Conservation (phyloP, 2,888 invertebrate genomes). For the Lumbricus terrestris region DNA sequence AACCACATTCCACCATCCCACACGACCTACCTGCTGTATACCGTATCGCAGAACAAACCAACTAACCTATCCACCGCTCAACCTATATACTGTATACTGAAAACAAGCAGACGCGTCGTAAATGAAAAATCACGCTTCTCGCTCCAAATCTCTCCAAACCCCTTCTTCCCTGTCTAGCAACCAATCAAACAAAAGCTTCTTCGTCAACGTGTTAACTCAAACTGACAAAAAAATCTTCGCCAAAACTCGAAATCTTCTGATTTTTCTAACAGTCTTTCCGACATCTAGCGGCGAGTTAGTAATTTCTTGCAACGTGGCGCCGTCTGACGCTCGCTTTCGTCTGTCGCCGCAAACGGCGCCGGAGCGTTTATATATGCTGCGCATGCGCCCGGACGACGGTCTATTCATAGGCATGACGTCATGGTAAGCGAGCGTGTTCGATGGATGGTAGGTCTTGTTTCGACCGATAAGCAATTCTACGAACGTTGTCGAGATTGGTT, state of each 20-base stretch:
- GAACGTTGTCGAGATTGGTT: not conserved
- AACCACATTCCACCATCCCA: not conserved
- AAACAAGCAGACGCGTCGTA: not conserved
- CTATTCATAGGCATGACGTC: conserved; percentile 5
- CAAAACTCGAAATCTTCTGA: not conserved
- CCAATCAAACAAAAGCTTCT: not conserved
- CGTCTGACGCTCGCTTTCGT: not conserved
- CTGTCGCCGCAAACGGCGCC: not conserved
- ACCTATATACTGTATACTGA: no score
- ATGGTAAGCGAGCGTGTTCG: not conserved
- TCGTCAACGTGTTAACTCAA: no score
- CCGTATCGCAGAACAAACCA: not conserved
- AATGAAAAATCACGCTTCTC: not conserved
- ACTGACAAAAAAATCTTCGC: not conserved
- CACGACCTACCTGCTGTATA: not conserved
- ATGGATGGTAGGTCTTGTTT: not conserved
- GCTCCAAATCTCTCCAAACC: not conserved
- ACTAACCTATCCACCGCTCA: not conserved
- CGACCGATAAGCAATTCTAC: not conserved
- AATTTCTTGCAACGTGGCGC: not conserved
- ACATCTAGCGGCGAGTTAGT: not conserved
- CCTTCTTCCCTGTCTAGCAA: not conserved
- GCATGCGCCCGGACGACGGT: not conserved
- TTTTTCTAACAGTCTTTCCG: not conserved
- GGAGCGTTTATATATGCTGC: not conserved